Evolutionary conservation across 2,797 vertebrate species (phyloP), one percentile per base, ranked within the genome.

Genomic region (Ciconia nigra): DNA sequence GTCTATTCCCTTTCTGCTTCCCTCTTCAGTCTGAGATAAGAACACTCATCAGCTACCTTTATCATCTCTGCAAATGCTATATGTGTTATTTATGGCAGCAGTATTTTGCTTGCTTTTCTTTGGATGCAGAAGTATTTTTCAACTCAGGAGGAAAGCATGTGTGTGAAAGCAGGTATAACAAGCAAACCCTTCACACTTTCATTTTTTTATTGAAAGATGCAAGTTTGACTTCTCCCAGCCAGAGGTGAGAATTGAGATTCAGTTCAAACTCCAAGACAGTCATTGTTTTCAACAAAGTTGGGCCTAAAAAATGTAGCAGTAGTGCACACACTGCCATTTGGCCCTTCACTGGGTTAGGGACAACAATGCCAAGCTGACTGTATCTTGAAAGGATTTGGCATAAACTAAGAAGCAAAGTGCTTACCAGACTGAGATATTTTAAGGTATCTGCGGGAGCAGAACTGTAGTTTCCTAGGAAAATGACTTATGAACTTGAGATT

Each of bases 141-240:
- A 42, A 13, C 42, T 39, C 5, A 0, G 57, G 10, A 37, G 55
- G 35, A 42, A 65, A 42, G 29, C 0, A 0, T 1, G 2, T 10
- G 61, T 11, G 5, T 13, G 66, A 35, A 31, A 65, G 47, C 55
- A 35, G 33, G 10, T 77, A 14, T 1, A 33, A 59, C 0, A 1
- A 47, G 47, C 16, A 35, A 35, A 42, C 37, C 9, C 42, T 59
- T 37, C 15, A 3, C 2, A 0, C 29, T 11, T 18, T 10, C 15
- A 3, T 63, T 18, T 14, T 31, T 7, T 5, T 8, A 3, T 3
- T 9, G 6, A 19, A 51, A 37, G 24, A 37, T 24, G 4, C 19
- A 7, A 2, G 0, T 22, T 59, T 41, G 59, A 1, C 13, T 67
- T 70, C 17, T 66, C 42, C n/a, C 22, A 21, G 42, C 16, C 47